Percentiles rank a stretch among this genome's conserved stretches.
These are phyloP conservation scores for Protobothrops flavoviridis DNA, from an alignment of 2,113 vertebrate genomes.

Conservation along the genomic window DNA sequence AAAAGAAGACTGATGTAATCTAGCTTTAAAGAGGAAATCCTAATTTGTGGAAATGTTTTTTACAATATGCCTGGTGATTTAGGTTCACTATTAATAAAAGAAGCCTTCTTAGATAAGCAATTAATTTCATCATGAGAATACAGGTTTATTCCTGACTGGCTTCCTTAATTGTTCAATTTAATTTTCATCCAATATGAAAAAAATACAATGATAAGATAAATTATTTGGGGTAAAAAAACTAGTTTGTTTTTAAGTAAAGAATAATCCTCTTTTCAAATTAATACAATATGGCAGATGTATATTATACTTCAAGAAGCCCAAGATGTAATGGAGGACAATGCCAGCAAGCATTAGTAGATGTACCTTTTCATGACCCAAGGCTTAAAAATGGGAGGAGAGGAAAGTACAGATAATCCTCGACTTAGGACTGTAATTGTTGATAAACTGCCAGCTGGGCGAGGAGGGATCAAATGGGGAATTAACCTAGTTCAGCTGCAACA, in stretches of 20 bases:
- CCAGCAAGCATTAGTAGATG: neutral
- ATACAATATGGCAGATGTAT: neutral
- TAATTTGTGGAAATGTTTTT: neutral
- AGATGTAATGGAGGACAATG: neutral
- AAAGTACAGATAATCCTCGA: neutral
- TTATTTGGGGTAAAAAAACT: neutral
- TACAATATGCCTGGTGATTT: neutral
- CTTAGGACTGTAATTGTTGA: neutral
- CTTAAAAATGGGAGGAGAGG: neutral
- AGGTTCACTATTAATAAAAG: neutral
- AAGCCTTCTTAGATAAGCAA: neutral
- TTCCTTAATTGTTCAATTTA: neutral
- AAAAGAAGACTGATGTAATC: neutral
- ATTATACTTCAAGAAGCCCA: neutral
- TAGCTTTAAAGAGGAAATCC: neutral
- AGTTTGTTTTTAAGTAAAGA: neutral
- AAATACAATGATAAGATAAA: neutral
- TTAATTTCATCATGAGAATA: neutral
- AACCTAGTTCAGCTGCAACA: neutral
- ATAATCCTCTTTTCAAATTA: neutral
- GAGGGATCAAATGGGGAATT: neutral
- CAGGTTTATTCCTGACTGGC: neutral
- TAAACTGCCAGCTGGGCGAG: neutral
- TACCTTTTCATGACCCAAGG: neutral
- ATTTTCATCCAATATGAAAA: neutral